Percentiles rank a stretch among this genome's conserved stretches.
These are phyloP conservation scores for Burhinus bistriatus DNA, from an alignment of 2,113 vertebrate genomes.

Conservation along the genomic window DNA sequence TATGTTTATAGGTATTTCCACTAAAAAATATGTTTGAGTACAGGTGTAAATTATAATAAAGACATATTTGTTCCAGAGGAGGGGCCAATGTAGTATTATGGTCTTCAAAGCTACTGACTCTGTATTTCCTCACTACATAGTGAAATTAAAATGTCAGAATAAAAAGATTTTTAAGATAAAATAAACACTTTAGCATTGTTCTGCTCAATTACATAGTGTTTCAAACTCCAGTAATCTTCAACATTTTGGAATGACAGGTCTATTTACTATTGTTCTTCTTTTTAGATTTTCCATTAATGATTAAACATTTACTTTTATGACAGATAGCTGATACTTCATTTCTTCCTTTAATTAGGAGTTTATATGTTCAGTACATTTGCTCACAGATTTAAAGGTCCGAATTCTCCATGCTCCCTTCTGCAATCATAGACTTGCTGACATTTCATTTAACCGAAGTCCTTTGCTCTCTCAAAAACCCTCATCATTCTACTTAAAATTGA, in stretches of 20 bases:
- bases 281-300: not conserved
- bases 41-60: not conserved
- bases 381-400: not conserved
- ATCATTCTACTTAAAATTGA: not conserved
- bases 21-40: not conserved
- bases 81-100: not conserved
- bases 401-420: not conserved
- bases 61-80: not conserved
- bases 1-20: not conserved
- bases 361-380: not conserved
- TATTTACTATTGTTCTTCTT: not conserved
- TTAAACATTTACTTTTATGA: not conserved
- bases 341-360: not conserved
- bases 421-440: not conserved
- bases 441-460: not conserved
- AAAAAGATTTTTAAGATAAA: not conserved
- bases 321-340: not conserved
- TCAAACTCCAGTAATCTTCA: not conserved
- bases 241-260: not conserved
- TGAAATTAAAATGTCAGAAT: not conserved
- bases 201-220: not conserved
- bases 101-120: not conserved
- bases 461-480: not conserved
- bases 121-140: not conserved
- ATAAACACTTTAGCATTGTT: not conserved